Base-by-base conservation (phyloP, 1,140 invertebrate species). In the Leucophenga varia region DNA sequence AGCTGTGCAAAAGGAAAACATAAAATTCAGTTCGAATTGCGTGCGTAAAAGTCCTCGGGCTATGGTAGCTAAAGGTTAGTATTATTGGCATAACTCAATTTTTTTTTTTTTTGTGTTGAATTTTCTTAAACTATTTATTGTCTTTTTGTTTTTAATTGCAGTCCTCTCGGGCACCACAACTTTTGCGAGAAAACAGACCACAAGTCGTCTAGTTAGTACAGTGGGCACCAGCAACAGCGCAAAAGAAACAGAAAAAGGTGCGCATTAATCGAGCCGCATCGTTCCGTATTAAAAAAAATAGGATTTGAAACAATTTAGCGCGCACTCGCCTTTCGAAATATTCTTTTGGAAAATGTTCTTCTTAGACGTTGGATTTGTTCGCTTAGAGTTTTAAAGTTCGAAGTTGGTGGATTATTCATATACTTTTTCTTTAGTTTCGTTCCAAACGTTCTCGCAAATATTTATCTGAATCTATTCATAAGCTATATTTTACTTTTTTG, bases 211-310 rank as follows among this genome's bases (percentile, higher is more conserved):
- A 2, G 50, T 46, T 2, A 50, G 50, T 9, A 53, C 46, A 0
- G 16, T 59, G 2, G 61, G 61, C 6, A 18, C 36, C 8, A 47
- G 14, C 13, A 72, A 52, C 32, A 64, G 60, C 19, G 49, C 51
- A 22, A 67, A 67, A 0, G n/a, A n/a, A n/a, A n/a, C n/a, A n/a
- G n/a, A n/a, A n/a, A n/a, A 20, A 57, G 21, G 70, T 72, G 0
- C 57, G 65, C 36, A 69, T 69, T 35, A 73, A 74, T 57, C 47
- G 71, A 13, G 71, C 71, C 1, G 71, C 67, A 12, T 74, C 71
- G 3, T 72, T 74, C 51, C 54, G 71, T 12, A 40, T 72, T 20
- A 74, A 74, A 41, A 74, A 74, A 55, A 74, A 55, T 65, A 55
- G 25, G n/a, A 8, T 30, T 30, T 30, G n/a, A 30, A 8, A 30